A percentile compares a stretch with the other conserved stretches of the same genome.
These are phyloP conservation scores for Aphaenogaster ashmeadi DNA, from an alignment of 1,140 invertebrate genomes.

Conservation along the genomic window DNA sequence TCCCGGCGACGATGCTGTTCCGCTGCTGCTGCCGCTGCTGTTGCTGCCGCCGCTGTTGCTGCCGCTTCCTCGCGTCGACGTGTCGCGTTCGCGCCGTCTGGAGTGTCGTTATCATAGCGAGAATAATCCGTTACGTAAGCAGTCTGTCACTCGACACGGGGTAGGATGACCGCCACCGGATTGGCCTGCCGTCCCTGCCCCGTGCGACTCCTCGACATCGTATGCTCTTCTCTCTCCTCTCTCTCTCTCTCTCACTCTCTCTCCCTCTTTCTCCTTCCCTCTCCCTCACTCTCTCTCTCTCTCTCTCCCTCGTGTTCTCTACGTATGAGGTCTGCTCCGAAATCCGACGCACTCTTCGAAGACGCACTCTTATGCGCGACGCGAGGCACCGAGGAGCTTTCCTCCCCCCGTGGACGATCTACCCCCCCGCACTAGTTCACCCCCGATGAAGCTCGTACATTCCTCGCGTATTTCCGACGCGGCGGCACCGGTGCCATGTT, in stretches of 20 bases:
- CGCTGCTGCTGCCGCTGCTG: slow-evolving; percentile 40
- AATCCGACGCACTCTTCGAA: neutral
- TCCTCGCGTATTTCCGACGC: slow-evolving; percentile 39
- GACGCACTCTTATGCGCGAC: neutral
- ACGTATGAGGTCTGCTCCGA: neutral
- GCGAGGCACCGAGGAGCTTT: neutral
- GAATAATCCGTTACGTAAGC: slow-evolving; percentile 86
- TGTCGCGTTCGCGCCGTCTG: slow-evolving; percentile 72
- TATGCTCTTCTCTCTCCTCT: neutral
- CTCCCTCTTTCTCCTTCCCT: neutral
- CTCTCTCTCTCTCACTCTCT: slow-evolving; percentile 8
- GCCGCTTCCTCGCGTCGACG: slow-evolving; percentile 64
- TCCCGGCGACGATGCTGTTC: slow-evolving; percentile 15
- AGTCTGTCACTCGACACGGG: slow-evolving; percentile 81
- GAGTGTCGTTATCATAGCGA: slow-evolving; percentile 79
- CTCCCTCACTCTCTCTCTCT: neutral
- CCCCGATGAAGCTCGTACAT: slow-evolving; percentile 34
- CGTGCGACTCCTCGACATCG: slow-evolving; percentile 30
- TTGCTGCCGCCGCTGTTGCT: slow-evolving; percentile 44
- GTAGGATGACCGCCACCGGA: slow-evolving; percentile 72
- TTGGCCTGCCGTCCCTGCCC: slow-evolving; percentile 57
- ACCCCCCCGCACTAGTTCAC: neutral
- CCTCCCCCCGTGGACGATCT: neutral
- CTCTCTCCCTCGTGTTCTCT: neutral
- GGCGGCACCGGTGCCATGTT: slow-evolving; percentile 71